Percentiles rank a stretch among this genome's conserved stretches.
Conservation (phyloP, 2,797 vertebrate species). For the Discoglossus pictus region DNA sequence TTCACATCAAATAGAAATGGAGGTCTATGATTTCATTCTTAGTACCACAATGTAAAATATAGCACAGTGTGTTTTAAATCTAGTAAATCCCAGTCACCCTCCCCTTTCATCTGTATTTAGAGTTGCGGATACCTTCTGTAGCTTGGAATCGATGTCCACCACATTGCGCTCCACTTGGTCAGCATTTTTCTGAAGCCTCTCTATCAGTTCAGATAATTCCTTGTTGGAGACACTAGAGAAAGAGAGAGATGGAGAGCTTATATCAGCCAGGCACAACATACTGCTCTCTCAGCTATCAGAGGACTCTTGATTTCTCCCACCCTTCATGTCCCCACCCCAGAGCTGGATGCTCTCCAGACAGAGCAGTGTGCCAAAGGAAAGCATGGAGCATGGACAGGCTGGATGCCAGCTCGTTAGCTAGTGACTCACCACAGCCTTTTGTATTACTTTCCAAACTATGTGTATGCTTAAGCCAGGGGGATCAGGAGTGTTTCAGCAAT, state of each 20-base stretch:
- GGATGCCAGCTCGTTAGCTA: conserved; percentile 39
- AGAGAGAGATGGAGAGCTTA: conserved; percentile 1
- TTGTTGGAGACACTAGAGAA: conserved; percentile 71
- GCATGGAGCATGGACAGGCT: conserved; percentile 24
- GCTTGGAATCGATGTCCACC: conserved; percentile 84
- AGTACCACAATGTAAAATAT: no score
- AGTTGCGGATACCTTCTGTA: conserved; percentile 79
- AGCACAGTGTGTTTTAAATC: no score
- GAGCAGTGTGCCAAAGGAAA: conserved; percentile 21
- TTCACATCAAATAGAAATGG: no score
- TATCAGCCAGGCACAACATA: conserved; percentile 44
- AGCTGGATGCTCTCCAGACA: conserved; percentile 3
- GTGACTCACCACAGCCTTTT: conserved; percentile 44
- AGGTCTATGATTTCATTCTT: no score
- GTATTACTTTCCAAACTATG: conserved; percentile 40
- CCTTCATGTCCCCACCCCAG: conserved; percentile 35
- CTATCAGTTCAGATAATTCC: conserved; percentile 82
- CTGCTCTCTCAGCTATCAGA: background rate
- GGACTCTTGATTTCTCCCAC: conserved; percentile 15
- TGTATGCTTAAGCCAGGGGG: conserved; percentile 11
- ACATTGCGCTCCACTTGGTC: conserved; percentile 96
- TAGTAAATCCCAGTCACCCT: background rate
- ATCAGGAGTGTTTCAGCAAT: background rate
- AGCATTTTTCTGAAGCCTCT: conserved; percentile 91
- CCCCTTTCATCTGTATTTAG: background rate